phyloP scores from a whole-genome alignment of 2,888 invertebrate genomes.

The Amaurobius ferox region DNA sequence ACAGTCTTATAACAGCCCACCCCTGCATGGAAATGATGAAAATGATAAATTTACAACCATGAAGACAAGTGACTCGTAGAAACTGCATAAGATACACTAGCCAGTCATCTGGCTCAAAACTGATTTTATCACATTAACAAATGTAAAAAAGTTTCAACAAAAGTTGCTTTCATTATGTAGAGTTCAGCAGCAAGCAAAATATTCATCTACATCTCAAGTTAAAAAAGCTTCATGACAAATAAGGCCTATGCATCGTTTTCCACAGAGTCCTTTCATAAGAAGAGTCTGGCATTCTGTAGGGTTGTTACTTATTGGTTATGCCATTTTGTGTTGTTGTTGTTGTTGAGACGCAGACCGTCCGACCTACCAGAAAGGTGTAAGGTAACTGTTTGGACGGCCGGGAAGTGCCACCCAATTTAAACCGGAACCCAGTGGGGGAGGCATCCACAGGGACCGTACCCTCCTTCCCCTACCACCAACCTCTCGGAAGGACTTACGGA shows the following conservation, averaged over 20 bases:
- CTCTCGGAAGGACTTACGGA: no score
- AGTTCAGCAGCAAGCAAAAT: slow-evolving; percentile 43
- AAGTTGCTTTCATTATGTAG: slow-evolving; percentile 22
- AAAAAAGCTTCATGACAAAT: slow-evolving; percentile 30
- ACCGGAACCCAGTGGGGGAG: no score
- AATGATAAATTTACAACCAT: slow-evolving; percentile 46
- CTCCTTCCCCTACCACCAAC: no score
- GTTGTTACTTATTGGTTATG: no score
- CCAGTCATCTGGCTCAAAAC: slow-evolving; percentile 27
- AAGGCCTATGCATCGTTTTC: slow-evolving; percentile 46
- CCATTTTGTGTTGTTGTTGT: no score
- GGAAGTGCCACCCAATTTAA: no score
- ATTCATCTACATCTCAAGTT: slow-evolving; percentile 45
- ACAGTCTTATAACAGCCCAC: background rate
- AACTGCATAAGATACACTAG: slow-evolving; percentile 36
- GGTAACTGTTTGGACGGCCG: no score
- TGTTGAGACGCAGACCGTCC: no score
- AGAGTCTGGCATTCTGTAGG: no score
- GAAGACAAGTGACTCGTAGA: slow-evolving; percentile 36
- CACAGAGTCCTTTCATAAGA: no score
- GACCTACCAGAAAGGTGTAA: no score
- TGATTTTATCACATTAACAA: slow-evolving; percentile 63
- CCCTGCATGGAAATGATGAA: slow-evolving; percentile 26
- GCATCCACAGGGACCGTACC: no score
- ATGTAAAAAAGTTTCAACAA: slow-evolving; percentile 60